These are phyloP conservation scores for Dendrophyllia cribrosa DNA, from an alignment of 64 coral and sea anemone genomes.

Conservation along the genomic window DNA sequence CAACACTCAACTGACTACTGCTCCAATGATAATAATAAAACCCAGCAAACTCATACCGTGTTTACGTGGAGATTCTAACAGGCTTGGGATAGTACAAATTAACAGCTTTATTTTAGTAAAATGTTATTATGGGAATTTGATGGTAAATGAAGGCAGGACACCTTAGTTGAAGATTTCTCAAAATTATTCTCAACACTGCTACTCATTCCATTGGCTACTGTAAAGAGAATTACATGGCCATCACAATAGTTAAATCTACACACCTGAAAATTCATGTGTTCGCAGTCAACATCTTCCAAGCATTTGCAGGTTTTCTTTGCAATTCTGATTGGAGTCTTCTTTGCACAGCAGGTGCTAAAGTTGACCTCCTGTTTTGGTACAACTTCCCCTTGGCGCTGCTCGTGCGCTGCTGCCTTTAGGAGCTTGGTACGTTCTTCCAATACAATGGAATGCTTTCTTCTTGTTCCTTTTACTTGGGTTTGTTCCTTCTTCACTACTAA, in stretches of 20 bases:
- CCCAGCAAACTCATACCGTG: too few relatives aligned
- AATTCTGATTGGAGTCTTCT: background rate
- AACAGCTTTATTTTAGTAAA: too few relatives aligned
- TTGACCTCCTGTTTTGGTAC: constrained; percentile 14
- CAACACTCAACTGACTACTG: too few relatives aligned
- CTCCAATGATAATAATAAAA: too few relatives aligned
- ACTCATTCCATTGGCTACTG: too few relatives aligned
- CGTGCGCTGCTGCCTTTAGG: constrained; percentile 52
- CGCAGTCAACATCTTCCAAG: constrained; percentile 81
- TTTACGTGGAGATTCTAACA: too few relatives aligned
- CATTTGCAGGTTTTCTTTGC: constrained; percentile 79
- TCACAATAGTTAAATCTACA: background rate
- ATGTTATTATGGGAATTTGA: too few relatives aligned
- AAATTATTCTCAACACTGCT: too few relatives aligned
- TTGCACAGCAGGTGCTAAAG: background rate
- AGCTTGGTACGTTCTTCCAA: constrained; percentile 84
- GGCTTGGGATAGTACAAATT: too few relatives aligned
- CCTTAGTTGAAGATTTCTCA: too few relatives aligned
- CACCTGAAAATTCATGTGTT: constrained; percentile 94
- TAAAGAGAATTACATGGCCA: too few relatives aligned
- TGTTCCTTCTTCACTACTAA: constrained; percentile 76
- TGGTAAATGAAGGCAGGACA: too few relatives aligned
- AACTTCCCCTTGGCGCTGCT: background rate
- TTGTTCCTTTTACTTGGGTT: constrained; percentile 1
- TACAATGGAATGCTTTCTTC: constrained; percentile 73